Conservation (phyloP, 1,140 invertebrate species). For the Papilio helenus region DNA sequence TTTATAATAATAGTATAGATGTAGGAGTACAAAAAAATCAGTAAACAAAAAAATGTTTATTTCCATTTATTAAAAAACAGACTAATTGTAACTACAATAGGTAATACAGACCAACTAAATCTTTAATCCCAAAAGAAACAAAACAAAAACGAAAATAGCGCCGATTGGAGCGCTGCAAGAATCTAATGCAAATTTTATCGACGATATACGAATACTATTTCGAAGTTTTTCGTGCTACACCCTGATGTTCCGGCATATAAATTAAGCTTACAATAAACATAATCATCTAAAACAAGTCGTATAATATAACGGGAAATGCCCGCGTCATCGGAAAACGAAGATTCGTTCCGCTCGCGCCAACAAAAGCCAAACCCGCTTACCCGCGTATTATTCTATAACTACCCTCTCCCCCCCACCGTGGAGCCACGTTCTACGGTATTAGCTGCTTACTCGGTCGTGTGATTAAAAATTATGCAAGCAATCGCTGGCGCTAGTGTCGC, state of each 20-base stretch:
- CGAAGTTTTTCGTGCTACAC: not conserved
- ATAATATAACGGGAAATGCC: conserved; percentile 43
- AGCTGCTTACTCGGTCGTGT: conserved; percentile 77
- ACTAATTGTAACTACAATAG: too few species aligned
- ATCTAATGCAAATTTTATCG: too few species aligned
- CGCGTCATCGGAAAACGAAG: conserved; percentile 46
- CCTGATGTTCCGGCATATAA: not conserved
- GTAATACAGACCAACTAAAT: too few species aligned
- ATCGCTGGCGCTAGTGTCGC: conserved; percentile 47
- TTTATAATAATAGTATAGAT: too few species aligned
- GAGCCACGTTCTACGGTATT: conserved; percentile 70
- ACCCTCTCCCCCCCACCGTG: conserved; percentile 55
- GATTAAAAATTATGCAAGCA: conserved; percentile 80
- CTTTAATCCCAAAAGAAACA: too few species aligned
- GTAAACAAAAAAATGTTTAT: too few species aligned
- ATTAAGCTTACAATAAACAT: conserved; percentile 15
- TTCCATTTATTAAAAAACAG: too few species aligned
- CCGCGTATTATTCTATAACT: conserved; percentile 60
- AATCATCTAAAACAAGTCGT: conserved; percentile 40
- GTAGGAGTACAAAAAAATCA: too few species aligned
- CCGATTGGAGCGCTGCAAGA: too few species aligned
- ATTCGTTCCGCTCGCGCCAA: conserved; percentile 55
- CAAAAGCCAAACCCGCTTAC: conserved; percentile 58
- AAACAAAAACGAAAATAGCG: too few species aligned
- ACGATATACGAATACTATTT: too few species aligned